These are phyloP conservation scores for Cryptosula pallasiana DNA, from an alignment of 2,888 invertebrate genomes.

Conservation along the genomic window DNA sequence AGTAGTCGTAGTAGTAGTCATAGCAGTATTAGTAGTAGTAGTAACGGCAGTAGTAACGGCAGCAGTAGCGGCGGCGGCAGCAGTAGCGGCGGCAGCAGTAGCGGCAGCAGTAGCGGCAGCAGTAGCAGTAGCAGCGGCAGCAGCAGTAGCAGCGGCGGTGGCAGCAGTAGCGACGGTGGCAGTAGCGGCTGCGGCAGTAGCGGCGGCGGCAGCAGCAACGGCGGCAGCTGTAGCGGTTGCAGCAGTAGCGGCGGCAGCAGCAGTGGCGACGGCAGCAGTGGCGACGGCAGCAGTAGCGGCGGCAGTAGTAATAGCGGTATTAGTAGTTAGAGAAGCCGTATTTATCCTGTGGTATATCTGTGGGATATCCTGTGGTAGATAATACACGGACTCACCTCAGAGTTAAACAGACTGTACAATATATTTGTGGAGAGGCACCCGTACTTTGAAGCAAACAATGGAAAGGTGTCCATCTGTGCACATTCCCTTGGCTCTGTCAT, in stretches of 20 bases:
- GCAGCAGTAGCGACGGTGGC: not conserved
- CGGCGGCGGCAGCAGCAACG: not conserved
- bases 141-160: not conserved
- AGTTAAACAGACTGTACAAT: constrained; percentile 62
- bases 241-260: not conserved
- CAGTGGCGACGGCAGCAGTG: not conserved
- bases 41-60: too few relatives aligned
- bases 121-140: not conserved
- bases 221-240: not conserved
- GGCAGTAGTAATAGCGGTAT: not conserved
- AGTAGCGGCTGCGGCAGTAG: not conserved
- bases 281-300: not conserved
- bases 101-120: not conserved
- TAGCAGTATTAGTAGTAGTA: too few relatives aligned
- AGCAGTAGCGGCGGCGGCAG: too few relatives aligned
- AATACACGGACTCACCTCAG: constrained; percentile 61
- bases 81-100: not conserved
- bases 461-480: constrained; percentile 64
- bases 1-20: too few relatives aligned
- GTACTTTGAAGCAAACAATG: constrained; percentile 59
- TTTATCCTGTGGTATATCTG: too few relatives aligned
- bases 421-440: constrained; percentile 65
- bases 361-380: too few relatives aligned
- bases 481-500: constrained; percentile 68
- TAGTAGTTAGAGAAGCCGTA: not conserved